Evolutionary conservation across 2,113 vertebrate genomes (phyloP).

Genomic region (Melospiza georgiana): DNA sequence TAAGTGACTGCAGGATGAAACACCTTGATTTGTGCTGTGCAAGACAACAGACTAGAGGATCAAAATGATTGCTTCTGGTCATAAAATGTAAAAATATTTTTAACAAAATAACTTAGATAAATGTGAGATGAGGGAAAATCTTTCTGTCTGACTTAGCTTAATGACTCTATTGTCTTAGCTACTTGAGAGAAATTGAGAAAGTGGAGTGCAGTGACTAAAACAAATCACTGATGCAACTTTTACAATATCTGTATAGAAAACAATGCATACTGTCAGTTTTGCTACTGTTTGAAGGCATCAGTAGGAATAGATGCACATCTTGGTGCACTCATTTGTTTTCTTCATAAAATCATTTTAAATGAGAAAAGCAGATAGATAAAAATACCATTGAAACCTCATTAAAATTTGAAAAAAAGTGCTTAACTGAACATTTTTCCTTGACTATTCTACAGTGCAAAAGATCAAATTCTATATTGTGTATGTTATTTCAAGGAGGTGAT

Average conservation of each 20-base stretch:
- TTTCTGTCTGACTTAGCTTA: background rate
- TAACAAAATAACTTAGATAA: background rate
- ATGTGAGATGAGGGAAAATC: background rate
- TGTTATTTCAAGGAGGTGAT: conserved; percentile 30
- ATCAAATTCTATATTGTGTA: background rate
- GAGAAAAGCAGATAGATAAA: background rate
- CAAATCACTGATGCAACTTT: background rate
- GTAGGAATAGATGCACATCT: background rate
- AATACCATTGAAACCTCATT: background rate
- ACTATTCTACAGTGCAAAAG: conserved; percentile 18
- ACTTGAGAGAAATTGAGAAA: background rate
- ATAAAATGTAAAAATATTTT: background rate
- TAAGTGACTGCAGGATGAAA: background rate
- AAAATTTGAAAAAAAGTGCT: background rate
- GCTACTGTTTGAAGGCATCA: background rate
- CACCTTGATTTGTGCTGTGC: background rate
- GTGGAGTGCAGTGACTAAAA: background rate
- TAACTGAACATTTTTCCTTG: background rate
- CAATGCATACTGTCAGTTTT: background rate
- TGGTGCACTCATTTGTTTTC: background rate
- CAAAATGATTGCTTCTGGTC: background rate
- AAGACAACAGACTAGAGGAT: background rate
- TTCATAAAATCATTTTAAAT: background rate
- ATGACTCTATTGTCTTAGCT: background rate
- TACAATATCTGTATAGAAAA: background rate